Evolutionary conservation across 30 jellyfish, hydroid and myxozoan species (phyloP).

Genomic region (Calvadosia cruxmelitensis): DNA sequence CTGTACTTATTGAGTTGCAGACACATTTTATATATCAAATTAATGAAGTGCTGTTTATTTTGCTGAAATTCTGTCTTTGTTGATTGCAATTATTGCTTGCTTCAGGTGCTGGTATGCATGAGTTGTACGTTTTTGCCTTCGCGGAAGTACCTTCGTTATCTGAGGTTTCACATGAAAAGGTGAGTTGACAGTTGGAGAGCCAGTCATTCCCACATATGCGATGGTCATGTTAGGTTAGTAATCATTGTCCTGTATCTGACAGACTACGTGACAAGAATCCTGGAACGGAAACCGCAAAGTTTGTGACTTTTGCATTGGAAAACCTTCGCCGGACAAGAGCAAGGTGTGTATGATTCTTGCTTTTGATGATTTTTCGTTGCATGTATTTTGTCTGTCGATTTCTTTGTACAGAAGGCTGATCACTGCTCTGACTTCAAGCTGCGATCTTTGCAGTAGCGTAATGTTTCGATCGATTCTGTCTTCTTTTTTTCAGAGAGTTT

Average conservation of each 20-base stretch:
- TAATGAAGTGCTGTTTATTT: too few relatives aligned
- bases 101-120: slow-evolving; percentile 87
- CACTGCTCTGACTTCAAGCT: too few relatives aligned
- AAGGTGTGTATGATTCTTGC: slow-evolving; percentile 38
- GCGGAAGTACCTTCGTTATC: slow-evolving; percentile 62
- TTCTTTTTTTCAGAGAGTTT: slow-evolving; percentile 50
- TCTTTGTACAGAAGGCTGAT: too few relatives aligned
- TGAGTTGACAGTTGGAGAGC: slow-evolving; percentile 2
- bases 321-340: slow-evolving; percentile 76
- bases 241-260: background rate
- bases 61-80: too few relatives aligned
- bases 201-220: background rate
- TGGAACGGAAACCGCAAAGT: slow-evolving; percentile 78
- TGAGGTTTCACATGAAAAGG: slow-evolving; percentile 86
- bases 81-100: too few relatives aligned
- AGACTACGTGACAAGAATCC: slow-evolving; percentile 75
- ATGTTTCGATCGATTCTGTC: background rate
- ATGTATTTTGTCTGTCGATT: too few relatives aligned
- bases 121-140: slow-evolving; percentile 96
- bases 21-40: too few relatives aligned
- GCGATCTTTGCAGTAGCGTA: too few relatives aligned
- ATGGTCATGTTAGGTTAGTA: background rate
- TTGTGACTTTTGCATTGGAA: slow-evolving; percentile 79
- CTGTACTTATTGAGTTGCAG: too few relatives aligned
- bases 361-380: too few relatives aligned